A percentile compares a stretch with the other conserved stretches of the same genome.
Conservation (phyloP, 2,888 invertebrate species). For the Tetanocera ferruginea region DNA sequence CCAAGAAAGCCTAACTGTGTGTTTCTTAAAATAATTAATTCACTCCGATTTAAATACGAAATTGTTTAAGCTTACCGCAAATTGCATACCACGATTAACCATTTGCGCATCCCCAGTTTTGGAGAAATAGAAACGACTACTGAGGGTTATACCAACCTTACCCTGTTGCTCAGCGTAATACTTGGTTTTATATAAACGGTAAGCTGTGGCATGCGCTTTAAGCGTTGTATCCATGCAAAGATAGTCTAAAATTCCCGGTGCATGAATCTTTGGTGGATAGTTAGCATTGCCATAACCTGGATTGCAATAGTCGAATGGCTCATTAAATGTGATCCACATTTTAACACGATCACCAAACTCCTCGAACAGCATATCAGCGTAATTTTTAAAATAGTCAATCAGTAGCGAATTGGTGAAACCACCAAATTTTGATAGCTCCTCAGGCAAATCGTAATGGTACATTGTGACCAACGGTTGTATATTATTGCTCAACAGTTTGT, state of each 20-base stretch:
- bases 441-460: constrained; percentile 73
- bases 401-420: constrained; percentile 71
- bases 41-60: neutral
- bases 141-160: constrained; percentile 59
- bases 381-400: constrained; percentile 71
- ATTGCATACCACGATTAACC: constrained; percentile 57
- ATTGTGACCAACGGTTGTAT: constrained; percentile 76
- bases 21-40: neutral
- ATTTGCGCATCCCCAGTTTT: constrained; percentile 50
- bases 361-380: constrained; percentile 70
- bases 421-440: constrained; percentile 72
- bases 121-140: constrained; percentile 55
- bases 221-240: constrained; percentile 72
- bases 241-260: constrained; percentile 71
- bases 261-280: constrained; percentile 64
- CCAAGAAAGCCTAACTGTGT: constrained; percentile 65
- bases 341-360: constrained; percentile 71
- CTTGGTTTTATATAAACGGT: constrained; percentile 68
- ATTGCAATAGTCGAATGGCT: constrained; percentile 52
- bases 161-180: constrained; percentile 64
- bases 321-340: constrained; percentile 52
- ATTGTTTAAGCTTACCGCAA: constrained; percentile 51
- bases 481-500: constrained; percentile 74
- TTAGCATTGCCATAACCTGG: constrained; percentile 70
- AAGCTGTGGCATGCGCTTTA: constrained; percentile 72